Percentiles rank a stretch among this genome's conserved stretches.
phyloP scores from a whole-genome alignment of 2,113 vertebrate species.

The Catagonus wagneri region DNA sequence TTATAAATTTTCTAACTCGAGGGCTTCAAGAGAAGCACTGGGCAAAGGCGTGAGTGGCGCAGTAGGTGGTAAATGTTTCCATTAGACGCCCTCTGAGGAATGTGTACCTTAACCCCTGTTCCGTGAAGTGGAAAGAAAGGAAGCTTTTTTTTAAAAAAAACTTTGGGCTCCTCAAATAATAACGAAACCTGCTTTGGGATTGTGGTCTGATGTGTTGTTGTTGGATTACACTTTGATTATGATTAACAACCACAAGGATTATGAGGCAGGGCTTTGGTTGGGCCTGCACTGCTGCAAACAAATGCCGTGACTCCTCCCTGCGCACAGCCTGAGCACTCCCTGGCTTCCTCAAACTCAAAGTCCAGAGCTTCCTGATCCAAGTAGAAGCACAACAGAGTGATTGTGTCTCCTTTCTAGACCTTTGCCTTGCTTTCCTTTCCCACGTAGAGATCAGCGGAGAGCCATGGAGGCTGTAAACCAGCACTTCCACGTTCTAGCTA shows the following conservation, averaged over 20 bases:
- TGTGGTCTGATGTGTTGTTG: neutral
- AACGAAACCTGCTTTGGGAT: constrained; percentile 39
- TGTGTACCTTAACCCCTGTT: constrained; percentile 47
- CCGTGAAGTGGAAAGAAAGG: neutral
- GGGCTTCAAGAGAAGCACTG: neutral
- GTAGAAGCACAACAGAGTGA: neutral
- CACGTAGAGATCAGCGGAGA: neutral
- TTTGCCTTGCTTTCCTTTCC: constrained; percentile 49
- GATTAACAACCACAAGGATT: constrained; percentile 2
- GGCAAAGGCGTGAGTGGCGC: neutral
- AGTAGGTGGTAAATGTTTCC: constrained; percentile 35
- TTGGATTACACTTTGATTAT: constrained; percentile 50
- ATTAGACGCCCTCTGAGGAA: neutral
- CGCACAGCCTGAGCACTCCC: neutral
- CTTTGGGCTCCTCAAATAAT: constrained; percentile 30
- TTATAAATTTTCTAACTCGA: neutral
- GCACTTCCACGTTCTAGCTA: neutral
- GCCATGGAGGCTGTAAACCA: neutral
- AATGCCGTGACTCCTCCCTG: neutral
- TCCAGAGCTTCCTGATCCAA: neutral
- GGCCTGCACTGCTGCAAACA: neutral
- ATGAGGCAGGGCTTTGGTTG: neutral
- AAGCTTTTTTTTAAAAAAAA: neutral
- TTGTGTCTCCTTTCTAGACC: neutral
- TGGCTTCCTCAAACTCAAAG: constrained; percentile 9